Evolutionary conservation across 2,113 vertebrate genomes (phyloP).

Genomic region (Bubo blakistoni): DNA sequence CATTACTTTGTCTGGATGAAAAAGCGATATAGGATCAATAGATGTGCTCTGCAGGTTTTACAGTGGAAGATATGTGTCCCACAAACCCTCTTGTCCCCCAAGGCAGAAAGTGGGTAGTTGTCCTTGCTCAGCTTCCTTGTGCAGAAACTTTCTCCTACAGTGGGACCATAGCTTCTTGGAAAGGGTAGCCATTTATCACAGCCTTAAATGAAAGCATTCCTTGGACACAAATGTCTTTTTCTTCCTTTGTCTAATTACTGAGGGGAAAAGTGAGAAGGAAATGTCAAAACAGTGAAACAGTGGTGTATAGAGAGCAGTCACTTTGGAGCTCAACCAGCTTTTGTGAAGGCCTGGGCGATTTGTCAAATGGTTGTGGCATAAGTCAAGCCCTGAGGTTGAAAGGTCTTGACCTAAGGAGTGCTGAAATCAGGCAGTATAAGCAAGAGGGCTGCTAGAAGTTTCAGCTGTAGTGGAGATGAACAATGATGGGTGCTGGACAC

Average conservation of each 20-base stretch:
- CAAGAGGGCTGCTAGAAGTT: slow-evolving; percentile 81
- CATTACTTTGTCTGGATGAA: background rate
- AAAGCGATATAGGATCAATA: background rate
- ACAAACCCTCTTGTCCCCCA: background rate
- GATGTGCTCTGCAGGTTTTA: background rate
- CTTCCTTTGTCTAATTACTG: slow-evolving; percentile 89
- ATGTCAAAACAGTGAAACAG: slow-evolving; percentile 84
- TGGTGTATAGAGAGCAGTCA: slow-evolving; percentile 83
- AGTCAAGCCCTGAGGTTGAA: slow-evolving; percentile 98
- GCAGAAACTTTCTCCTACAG: slow-evolving; percentile 81
- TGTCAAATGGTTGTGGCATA: slow-evolving; percentile 96
- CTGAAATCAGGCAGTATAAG: slow-evolving; percentile 83
- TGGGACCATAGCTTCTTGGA: slow-evolving; percentile 80
- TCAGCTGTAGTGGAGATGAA: slow-evolving; percentile 86
- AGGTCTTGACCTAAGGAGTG: slow-evolving; percentile 97
- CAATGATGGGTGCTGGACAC: slow-evolving; percentile 85
- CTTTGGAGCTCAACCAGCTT: slow-evolving; percentile 84
- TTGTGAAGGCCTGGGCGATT: slow-evolving; percentile 89
- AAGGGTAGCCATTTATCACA: slow-evolving; percentile 95
- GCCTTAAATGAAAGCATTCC: slow-evolving; percentile 92
- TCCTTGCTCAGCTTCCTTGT: slow-evolving; percentile 76
- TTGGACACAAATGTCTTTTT: slow-evolving; percentile 94
- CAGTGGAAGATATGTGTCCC: background rate
- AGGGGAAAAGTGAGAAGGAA: slow-evolving; percentile 86
- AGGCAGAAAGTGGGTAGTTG: slow-evolving; percentile 71